A percentile compares a stretch with the other conserved stretches of the same genome.
Conservation (phyloP, 2,888 invertebrate genomes). For the Ryuthela nishihirai region DNA sequence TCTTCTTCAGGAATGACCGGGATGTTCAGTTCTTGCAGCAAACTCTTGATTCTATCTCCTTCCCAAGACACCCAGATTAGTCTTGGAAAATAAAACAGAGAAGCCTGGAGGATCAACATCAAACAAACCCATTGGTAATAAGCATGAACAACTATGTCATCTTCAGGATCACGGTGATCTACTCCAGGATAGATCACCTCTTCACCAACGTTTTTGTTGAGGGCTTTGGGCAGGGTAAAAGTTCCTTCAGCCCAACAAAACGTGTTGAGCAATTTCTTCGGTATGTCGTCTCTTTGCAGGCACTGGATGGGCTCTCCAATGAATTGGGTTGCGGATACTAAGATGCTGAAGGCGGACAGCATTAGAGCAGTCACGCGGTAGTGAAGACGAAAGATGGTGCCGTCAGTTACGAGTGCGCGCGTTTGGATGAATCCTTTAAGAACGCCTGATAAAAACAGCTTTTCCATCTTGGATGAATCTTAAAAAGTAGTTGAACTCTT, state of each 20-base stretch:
- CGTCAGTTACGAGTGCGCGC: conserved; percentile 81
- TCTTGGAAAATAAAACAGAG: conserved; percentile 43
- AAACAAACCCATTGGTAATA: conserved; percentile 45
- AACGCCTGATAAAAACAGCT: conserved; percentile 66
- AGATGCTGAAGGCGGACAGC: conserved; percentile 39
- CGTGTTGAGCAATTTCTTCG: conserved; percentile 78
- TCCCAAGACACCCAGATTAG: conserved; percentile 43
- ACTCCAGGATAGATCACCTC: conserved; percentile 57
- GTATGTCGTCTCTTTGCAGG: conserved; percentile 73
- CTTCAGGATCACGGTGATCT: conserved; percentile 49
- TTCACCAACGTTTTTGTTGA: conserved; percentile 41
- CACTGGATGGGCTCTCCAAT: conserved; percentile 45
- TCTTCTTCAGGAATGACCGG: conserved; percentile 35
- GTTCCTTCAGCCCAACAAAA: conserved; percentile 52
- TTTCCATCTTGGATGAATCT: conserved; percentile 62
- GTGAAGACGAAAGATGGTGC: conserved; percentile 82
- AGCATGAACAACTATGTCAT: conserved; percentile 44
- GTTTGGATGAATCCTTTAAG: conserved; percentile 78
- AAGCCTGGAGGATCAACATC: conserved; percentile 43
- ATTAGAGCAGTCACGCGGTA: conserved; percentile 79
- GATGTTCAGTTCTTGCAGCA: conserved; percentile 32
- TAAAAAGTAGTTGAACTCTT: too few species aligned
- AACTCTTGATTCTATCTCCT: conserved; percentile 23
- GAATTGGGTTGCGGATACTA: conserved; percentile 43
- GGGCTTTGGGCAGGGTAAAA: conserved; percentile 45